Percentiles rank a stretch among this genome's conserved stretches.
phyloP scores from a whole-genome alignment of 2,888 invertebrate genomes.

The Dastarcus helophoroides region DNA sequence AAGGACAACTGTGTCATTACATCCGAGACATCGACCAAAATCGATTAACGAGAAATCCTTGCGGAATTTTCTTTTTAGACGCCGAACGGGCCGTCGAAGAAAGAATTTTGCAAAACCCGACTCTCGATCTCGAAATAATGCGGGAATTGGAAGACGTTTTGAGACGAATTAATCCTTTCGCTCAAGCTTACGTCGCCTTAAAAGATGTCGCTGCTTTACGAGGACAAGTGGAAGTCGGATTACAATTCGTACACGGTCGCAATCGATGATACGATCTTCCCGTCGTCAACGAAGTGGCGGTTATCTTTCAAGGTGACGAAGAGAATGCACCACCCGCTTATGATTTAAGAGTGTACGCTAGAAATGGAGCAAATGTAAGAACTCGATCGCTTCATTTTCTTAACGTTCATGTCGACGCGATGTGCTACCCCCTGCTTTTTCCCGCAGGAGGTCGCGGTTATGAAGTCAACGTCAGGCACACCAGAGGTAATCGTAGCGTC shows the following conservation, averaged over 20 bases:
- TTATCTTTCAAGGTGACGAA: neutral
- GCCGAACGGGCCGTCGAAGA: too few species aligned
- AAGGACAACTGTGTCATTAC: too few species aligned
- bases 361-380: neutral
- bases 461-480: neutral
- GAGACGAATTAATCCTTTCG: slow-evolving; percentile 1
- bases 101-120: too few species aligned
- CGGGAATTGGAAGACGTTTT: neutral
- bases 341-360: slow-evolving; percentile 1
- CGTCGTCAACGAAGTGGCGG: slow-evolving; percentile 1
- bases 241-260: neutral
- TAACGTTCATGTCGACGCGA: slow-evolving; percentile 9
- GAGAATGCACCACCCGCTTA: neutral
- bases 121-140: too few species aligned
- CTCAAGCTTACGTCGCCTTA: neutral
- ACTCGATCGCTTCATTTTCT: slow-evolving; percentile 4
- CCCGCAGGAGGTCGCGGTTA: slow-evolving; percentile 13
- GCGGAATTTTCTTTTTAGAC: too few species aligned
- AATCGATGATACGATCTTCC: slow-evolving; percentile 1
- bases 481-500: neutral
- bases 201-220: neutral
- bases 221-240: neutral
- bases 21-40: too few species aligned
- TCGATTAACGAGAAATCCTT: too few species aligned
- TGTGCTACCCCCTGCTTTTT: slow-evolving; percentile 14